Conservation (phyloP, 2,888 invertebrate genomes). For the Netelia melanura region DNA sequence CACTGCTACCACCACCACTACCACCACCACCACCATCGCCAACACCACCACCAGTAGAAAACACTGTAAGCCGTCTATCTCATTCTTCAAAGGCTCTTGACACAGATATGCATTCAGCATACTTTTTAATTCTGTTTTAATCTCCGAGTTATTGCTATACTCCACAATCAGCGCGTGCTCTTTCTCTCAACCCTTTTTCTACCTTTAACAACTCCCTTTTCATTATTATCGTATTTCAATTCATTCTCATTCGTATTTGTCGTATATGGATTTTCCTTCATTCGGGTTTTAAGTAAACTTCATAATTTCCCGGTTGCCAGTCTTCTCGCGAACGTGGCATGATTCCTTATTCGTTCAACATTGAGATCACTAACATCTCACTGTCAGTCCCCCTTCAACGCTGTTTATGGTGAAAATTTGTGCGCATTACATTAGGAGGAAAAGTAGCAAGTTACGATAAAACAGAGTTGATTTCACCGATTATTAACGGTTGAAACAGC, state of each 20-base stretch:
- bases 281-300: constrained; percentile 74
- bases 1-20: too few species aligned
- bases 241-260: constrained; percentile 36
- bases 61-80: constrained; percentile 48
- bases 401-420: too few species aligned
- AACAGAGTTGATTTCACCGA: too few species aligned
- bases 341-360: too few species aligned
- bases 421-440: too few species aligned
- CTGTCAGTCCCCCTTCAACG: too few species aligned
- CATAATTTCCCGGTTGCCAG: constrained; percentile 22
- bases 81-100: constrained; percentile 73
- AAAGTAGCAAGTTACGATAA: too few species aligned
- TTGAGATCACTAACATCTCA: too few species aligned
- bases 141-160: constrained; percentile 83
- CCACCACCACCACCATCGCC: neutral
- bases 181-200: constrained; percentile 46
- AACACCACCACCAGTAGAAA: constrained; percentile 31
- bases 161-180: constrained; percentile 72
- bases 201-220: constrained; percentile 37
- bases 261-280: constrained; percentile 56
- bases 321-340: too few species aligned
- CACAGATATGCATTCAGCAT: constrained; percentile 81
- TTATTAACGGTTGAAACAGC: too few species aligned
- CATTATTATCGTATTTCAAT: constrained; percentile 45
- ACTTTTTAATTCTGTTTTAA: constrained; percentile 84